Evolutionary conservation across 2,797 vertebrate species (phyloP).

Genomic region (Xyrichtys novacula): DNA sequence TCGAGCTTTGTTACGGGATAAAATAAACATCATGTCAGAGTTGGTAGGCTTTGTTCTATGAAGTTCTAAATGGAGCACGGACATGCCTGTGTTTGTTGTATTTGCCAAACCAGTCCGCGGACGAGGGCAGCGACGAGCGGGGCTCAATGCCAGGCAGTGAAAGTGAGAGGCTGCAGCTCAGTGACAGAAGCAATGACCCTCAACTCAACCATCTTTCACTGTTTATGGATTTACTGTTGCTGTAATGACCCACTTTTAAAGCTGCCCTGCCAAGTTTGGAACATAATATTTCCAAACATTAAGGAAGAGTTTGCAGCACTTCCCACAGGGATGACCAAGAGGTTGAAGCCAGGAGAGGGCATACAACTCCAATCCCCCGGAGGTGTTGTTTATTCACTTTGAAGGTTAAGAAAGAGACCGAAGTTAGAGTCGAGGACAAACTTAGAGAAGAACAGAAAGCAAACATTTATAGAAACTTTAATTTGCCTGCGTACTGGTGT

Average conservation of each 20-base stretch:
- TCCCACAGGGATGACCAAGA: background rate
- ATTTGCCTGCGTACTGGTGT: background rate
- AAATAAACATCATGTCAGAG: constrained; percentile 41
- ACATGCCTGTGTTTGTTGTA: constrained; percentile 54
- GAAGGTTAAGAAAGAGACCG: background rate
- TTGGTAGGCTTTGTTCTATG: constrained; percentile 50
- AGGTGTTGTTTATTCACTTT: constrained; percentile 14
- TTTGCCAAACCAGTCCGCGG: constrained; percentile 55
- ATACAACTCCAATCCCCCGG: background rate
- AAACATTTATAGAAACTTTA: background rate
- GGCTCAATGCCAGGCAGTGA: constrained; percentile 65
- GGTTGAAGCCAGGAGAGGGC: constrained; percentile 2
- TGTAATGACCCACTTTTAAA: constrained; percentile 57
- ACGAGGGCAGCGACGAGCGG: constrained; percentile 61
- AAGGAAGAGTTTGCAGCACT: constrained; percentile 29
- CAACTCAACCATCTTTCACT: constrained; percentile 61
- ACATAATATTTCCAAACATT: constrained; percentile 48
- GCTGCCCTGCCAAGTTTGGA: constrained; percentile 31
- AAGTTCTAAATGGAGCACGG: constrained; percentile 52
- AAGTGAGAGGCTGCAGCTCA: constrained; percentile 70
- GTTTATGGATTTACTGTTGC: constrained; percentile 61
- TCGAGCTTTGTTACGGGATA: background rate
- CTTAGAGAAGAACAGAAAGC: background rate
- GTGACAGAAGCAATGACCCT: constrained; percentile 76
- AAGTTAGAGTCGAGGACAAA: background rate